Evolutionary conservation across 1,140 invertebrate genomes (phyloP).

Genomic region (Babylonia areolata): DNA sequence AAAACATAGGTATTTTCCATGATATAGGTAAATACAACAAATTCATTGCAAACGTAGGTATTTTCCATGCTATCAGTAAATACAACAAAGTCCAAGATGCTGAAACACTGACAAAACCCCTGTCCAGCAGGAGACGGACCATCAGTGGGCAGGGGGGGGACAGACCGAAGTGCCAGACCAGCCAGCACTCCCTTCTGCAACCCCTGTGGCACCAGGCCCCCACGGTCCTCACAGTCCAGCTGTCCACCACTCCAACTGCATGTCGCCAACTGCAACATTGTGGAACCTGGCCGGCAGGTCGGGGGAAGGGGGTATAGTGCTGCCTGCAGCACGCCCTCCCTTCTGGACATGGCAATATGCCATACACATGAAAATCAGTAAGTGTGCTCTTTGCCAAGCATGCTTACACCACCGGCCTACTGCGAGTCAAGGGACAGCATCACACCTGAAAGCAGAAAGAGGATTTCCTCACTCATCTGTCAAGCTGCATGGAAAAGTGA

Average conservation of each 20-base stretch:
- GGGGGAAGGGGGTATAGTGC: background rate
- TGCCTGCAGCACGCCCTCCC: constrained; percentile 37
- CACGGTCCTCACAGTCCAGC: background rate
- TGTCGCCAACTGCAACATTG: background rate
- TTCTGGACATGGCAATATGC: constrained; percentile 70
- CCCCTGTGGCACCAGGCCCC: background rate
- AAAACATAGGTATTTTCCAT: no score
- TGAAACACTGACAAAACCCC: background rate
- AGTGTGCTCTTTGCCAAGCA: constrained; percentile 48
- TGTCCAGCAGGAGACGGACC: background rate
- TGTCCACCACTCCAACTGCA: background rate
- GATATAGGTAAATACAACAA: no score
- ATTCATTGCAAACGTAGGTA: no score
- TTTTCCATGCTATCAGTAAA: no score
- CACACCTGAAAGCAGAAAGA: background rate
- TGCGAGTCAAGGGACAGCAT: background rate
- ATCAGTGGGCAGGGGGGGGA: background rate
- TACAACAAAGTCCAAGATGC: background rate
- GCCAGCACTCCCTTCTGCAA: background rate
- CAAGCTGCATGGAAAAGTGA: no score
- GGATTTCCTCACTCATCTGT: background rate
- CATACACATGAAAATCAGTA: constrained; percentile 67
- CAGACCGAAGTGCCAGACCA: background rate
- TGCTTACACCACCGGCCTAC: constrained; percentile 68
- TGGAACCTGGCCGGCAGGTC: constrained; percentile 36